These are phyloP conservation scores for Brachyopa scutellaris DNA, from an alignment of 2,888 invertebrate species.

Conservation along the genomic window DNA sequence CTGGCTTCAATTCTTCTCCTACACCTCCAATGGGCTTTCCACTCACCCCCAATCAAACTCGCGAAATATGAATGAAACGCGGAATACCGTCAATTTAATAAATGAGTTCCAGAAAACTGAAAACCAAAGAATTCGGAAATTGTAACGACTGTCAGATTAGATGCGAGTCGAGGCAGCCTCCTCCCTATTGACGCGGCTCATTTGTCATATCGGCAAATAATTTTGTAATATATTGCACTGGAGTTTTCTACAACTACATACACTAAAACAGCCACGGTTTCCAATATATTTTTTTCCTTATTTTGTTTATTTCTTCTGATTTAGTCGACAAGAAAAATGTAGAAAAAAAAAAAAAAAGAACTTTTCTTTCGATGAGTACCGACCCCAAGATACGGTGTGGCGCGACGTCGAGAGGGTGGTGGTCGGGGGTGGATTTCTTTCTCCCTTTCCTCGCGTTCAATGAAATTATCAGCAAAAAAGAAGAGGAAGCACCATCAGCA, in stretches of 20 bases:
- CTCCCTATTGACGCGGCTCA: constrained; percentile 55
- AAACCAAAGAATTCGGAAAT: constrained; percentile 10
- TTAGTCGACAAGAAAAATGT: constrained; percentile 44
- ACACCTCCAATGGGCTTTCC: neutral
- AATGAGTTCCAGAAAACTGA: constrained; percentile 20
- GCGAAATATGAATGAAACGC: constrained; percentile 18
- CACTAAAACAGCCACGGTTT: constrained; percentile 54
- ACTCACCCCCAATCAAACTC: constrained; percentile 33
- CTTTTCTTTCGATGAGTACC: constrained; percentile 64
- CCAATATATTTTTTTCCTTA: constrained; percentile 40
- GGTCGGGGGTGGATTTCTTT: constrained; percentile 60
- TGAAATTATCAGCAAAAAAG: constrained; percentile 53
- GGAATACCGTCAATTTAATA: neutral
- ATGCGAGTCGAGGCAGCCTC: constrained; percentile 38
- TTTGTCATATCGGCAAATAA: constrained; percentile 64
- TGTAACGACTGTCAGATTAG: too few relatives aligned
- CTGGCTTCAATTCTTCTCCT: neutral
- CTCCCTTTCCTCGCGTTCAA: constrained; percentile 44
- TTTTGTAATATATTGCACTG: constrained; percentile 47
- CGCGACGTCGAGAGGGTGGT: constrained; percentile 40
- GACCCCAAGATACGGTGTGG: constrained; percentile 60
- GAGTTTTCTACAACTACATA: constrained; percentile 43
- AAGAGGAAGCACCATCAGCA: constrained; percentile 49
- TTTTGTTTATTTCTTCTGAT: constrained; percentile 69
- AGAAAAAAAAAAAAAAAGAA: constrained; percentile 25